A percentile compares a stretch with the other conserved stretches of the same genome.
Conservation (phyloP, 37 sponge, comb jelly and placozoan genomes). For the Spongilla lacustris region DNA sequence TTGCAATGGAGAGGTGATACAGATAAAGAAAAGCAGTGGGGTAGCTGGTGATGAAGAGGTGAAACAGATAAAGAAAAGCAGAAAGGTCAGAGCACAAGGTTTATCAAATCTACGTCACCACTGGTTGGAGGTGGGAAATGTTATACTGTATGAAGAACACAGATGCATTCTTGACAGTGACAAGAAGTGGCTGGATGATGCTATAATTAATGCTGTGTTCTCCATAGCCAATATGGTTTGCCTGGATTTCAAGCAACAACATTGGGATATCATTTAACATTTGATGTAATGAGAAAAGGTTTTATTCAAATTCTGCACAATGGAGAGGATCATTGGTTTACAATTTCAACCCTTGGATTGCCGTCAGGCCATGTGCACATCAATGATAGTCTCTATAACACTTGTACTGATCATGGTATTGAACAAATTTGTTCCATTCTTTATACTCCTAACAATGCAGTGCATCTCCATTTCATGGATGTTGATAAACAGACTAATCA, state of each 20-base stretch:
- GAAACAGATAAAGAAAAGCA: neutral
- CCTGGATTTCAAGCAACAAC: neutral
- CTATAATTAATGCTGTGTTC: neutral
- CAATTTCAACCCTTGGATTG: constrained; percentile 1
- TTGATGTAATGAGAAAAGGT: neutral
- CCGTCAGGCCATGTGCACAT: neutral
- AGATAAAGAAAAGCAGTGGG: neutral
- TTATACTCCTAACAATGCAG: constrained; percentile 1
- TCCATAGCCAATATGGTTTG: neutral
- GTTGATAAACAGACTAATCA: neutral
- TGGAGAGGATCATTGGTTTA: neutral
- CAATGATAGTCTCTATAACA: neutral
- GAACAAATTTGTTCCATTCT: neutral
- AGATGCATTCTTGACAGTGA: neutral
- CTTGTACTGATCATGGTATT: neutral
- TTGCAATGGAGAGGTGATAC: neutral
- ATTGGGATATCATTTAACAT: constrained; percentile 1
- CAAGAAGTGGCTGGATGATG: neutral
- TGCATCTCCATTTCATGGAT: neutral
- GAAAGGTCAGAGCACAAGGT: neutral
- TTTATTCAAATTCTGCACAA: neutral
- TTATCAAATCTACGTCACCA: neutral
- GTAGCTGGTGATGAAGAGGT: neutral
- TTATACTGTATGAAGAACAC: neutral
- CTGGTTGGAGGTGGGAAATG: neutral